A percentile compares a stretch with the other conserved stretches of the same genome.
Conservation (phyloP, 2,888 invertebrate genomes). For the Pachliopta kotzebuea region DNA sequence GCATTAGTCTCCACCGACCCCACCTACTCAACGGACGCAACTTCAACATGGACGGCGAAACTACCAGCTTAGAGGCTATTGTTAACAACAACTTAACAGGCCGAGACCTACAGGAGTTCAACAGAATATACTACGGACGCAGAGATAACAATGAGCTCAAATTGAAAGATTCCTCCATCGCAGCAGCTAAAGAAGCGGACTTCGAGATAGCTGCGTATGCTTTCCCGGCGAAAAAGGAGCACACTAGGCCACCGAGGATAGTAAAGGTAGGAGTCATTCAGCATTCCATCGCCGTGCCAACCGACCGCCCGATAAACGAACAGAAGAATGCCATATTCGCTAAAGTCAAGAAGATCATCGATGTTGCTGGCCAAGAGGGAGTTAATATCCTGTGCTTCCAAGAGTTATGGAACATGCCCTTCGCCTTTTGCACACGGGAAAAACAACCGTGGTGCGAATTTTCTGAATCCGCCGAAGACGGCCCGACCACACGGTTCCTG, state of each 20-base stretch:
- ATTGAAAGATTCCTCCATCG: constrained; percentile 69
- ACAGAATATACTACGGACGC: constrained; percentile 70
- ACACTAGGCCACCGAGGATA: constrained; percentile 83
- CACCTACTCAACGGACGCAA: constrained; percentile 37
- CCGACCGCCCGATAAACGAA: constrained; percentile 86
- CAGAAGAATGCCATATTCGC: constrained; percentile 91
- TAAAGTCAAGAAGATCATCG: constrained; percentile 89
- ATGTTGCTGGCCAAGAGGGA: constrained; percentile 88
- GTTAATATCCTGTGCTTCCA: constrained; percentile 97
- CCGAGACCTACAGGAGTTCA: constrained; percentile 69
- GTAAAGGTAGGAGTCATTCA: constrained; percentile 95
- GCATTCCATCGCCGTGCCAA: constrained; percentile 89
- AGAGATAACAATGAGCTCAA: constrained; percentile 61
- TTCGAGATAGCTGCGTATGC: constrained; percentile 74
- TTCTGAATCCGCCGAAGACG: constrained; percentile 94
- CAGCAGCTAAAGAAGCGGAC: constrained; percentile 79
- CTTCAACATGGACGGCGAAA: constrained; percentile 64
- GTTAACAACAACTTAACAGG: constrained; percentile 67
- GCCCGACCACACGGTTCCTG: constrained; percentile 92
- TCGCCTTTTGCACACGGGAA: constrained; percentile 98
- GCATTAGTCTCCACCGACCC: constrained; percentile 42
- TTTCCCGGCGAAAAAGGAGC: constrained; percentile 71
- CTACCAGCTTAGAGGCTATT: constrained; percentile 66
- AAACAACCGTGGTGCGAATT: constrained; percentile 99
- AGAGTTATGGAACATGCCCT: constrained; percentile 99